Evolutionary conservation across 1,140 invertebrate genomes (phyloP), one percentile per base, ranked within the genome.

Genomic region (Asbolus verrucosus): DNA sequence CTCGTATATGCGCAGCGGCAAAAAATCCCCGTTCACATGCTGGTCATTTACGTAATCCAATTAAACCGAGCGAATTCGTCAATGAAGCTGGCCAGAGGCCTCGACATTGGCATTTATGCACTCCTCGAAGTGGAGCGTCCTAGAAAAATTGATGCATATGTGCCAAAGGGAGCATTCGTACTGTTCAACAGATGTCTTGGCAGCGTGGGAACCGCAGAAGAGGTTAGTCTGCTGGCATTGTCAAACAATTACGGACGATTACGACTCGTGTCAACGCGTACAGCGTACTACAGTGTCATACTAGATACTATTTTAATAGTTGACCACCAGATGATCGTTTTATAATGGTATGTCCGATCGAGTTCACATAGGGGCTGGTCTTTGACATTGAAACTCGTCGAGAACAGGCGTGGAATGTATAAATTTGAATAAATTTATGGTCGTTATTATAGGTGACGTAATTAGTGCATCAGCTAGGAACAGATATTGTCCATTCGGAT

Each of bases 201-300:
- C 27, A 30, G 63, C 63, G 63, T 66, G 63, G 63, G 63, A 66
- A 66, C 38, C 41, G 41, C 46, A 65, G 41, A 66, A 46, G 38
- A 43, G 63, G 41, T 46, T 66, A 46, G 63, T 66, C 63, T 66
- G 39, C n/a, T 66, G 39, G 63, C 63, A 66, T 66, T 66, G 63
- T 66, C 63, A 66, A 66, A 66, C 63, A 66, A 66, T 66, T 66
- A 66, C 18, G 39, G 46, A 16, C 63, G 36, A 66, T 66, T 66
- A 66, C 63, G 38, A 46, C 63, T 66, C 63, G 63, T 66, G 63
- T 66, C 63, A 46, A 19, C 63, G 41, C 63, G 63, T 66, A 66
- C 63, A 38, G 19, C n/a, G 46, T 19, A 46, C 15, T 46, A 54
- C 6, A 50, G 15, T 54, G 18, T 54, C 33, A 8, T 36, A 11